Percentiles rank a stretch among this genome's conserved stretches.
Evolutionary conservation across 1,140 invertebrate species (phyloP).

Genomic region (Eriocheir sinensis): DNA sequence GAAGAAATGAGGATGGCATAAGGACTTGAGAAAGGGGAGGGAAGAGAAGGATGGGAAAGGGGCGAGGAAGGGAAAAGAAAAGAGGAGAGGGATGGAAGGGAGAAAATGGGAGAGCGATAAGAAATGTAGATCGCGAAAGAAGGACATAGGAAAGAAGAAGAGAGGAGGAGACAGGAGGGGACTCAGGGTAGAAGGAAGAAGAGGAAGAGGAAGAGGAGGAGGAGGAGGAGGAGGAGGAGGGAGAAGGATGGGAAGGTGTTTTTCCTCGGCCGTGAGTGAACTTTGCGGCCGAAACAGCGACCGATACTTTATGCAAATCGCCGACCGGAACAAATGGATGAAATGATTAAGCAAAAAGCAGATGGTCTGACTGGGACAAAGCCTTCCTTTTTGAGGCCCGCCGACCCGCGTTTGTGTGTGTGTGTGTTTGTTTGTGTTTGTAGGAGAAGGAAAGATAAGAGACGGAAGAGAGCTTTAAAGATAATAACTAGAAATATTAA

Average conservation of each 20-base stretch:
- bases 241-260: not conserved
- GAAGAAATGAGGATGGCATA: not conserved
- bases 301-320: slow-evolving; percentile 75
- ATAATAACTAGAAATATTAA: not conserved
- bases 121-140: not conserved
- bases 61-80: not conserved
- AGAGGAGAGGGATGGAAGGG: not conserved
- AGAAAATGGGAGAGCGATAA: not conserved
- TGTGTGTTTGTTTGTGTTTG: not conserved
- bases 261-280: no score
- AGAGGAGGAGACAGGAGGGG: not conserved
- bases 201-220: not conserved
- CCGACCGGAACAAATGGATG: slow-evolving; percentile 72
- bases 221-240: not conserved
- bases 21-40: not conserved
- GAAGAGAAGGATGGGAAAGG: not conserved
- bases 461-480: not conserved
- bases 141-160: not conserved
- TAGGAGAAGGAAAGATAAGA: not conserved
- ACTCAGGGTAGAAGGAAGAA: not conserved
- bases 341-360: slow-evolving; percentile 76
- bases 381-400: slow-evolving; percentile 69
- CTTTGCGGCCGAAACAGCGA: slow-evolving; percentile 49
- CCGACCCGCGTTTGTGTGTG: slow-evolving; percentile 59
- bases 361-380: slow-evolving; percentile 69